Evolutionary conservation across 2,888 invertebrate species (phyloP), one percentile per base, ranked within the genome.

Genomic region (Bellardia pandia): DNA sequence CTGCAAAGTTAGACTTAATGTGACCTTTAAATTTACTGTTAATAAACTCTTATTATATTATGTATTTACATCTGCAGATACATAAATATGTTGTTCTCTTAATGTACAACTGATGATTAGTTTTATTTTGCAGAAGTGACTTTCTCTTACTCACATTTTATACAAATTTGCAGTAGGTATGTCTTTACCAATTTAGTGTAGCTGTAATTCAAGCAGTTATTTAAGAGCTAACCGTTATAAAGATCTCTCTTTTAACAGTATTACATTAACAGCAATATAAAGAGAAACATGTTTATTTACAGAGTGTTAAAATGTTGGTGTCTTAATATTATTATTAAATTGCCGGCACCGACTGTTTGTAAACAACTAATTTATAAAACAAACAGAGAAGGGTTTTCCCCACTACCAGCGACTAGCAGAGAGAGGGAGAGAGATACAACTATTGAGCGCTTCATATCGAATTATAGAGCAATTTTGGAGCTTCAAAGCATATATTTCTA

Each of bases 281-380:
- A 60, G 48, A 56, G 77, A 45, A 6, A 7, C 0, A 40, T 14
- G 14, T 40, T 7, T 23, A 23, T 6, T 14, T n/a, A 51, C 51
- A 48, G 4, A 64, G 11, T 23, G 6, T 23, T n/a, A 51, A 30
- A 14, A 30, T 30, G 8, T 60, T 23, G 14, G 23, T 45, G n/a
- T 14, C 7, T 2, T 14, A 6, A 71, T 51, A 33, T 13, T 13
- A 68, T 71, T 69, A 33, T 71, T 56, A 74, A 62, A 72, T 42
- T 79, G 75, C 78, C 87, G 85, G 85, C 69, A 48, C 2, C 40
- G 3, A 14, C 23, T 75, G 16, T 42, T 72, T 76, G 58, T 80
- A 77, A 81, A 81, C 77, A 87, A 69, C 58, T 85, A 68, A 81
- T 81, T 81, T 81, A 37, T 76, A 87, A 84, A 87, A 87, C 86